Conservation (phyloP, 30 jellyfish, hydroid and myxozoan species). For the Sanderia malayensis region DNA sequence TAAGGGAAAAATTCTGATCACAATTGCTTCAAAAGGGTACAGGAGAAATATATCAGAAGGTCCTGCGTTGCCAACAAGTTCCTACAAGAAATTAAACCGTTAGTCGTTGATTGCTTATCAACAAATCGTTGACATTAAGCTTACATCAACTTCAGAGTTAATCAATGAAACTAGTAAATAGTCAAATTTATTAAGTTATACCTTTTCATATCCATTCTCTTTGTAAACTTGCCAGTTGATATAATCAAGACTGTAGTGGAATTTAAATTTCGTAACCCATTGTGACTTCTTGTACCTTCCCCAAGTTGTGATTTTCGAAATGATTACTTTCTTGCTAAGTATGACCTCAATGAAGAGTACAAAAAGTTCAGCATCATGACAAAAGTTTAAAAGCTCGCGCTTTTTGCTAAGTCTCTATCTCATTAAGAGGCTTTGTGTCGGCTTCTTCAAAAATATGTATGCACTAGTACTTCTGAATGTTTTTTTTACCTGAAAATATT, state of each 20-base stretch:
- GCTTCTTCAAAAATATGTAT: too few relatives aligned
- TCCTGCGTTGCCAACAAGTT: not conserved
- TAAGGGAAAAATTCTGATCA: conserved; percentile 27
- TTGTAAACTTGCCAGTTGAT: conserved; percentile 23
- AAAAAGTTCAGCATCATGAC: not conserved
- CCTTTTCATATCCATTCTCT: conserved; percentile 68
- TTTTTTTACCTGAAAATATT: conserved; percentile 34
- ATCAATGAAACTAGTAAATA: not conserved
- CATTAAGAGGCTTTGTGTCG: not conserved
- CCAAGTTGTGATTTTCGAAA: conserved; percentile 51
- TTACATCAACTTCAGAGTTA: too few relatives aligned
- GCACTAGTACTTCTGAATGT: too few relatives aligned
- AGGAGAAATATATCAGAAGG: not conserved
- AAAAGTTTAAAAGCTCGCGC: not conserved
- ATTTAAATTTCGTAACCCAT: conserved; percentile 52
- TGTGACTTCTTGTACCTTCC: conserved; percentile 45
- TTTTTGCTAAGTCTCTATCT: not conserved
- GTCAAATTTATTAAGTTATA: not conserved
- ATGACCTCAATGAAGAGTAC: not conserved
- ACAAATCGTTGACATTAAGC: too few relatives aligned
- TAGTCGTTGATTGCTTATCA: not conserved
- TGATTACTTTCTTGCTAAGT: conserved; percentile 1
- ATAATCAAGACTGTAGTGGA: conserved; percentile 52
- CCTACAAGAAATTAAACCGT: not conserved
- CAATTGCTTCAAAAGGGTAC: conserved; percentile 23